Percentiles rank a stretch among this genome's conserved stretches.
These are phyloP conservation scores for Campylomormyrus tamandua DNA, from an alignment of 2,113 vertebrate species.

Conservation along the genomic window DNA sequence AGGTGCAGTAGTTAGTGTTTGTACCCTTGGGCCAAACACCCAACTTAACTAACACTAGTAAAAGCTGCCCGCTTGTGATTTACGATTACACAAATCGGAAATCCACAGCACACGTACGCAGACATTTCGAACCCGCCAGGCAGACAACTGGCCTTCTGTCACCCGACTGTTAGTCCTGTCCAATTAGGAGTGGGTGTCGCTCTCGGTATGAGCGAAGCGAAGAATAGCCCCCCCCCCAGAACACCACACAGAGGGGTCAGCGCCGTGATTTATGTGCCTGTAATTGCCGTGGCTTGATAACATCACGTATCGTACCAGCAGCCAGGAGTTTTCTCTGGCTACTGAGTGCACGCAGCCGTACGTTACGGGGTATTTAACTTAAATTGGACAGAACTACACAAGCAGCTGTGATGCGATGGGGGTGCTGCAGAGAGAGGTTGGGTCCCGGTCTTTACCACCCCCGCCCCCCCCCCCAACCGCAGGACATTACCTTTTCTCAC, in stretches of 20 bases:
- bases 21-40: neutral
- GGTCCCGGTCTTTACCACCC: conserved; percentile 19
- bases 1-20: neutral
- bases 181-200: neutral
- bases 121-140: neutral
- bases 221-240: neutral
- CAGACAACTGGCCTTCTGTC: neutral
- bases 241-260: conserved; percentile 14
- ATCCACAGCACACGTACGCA: neutral
- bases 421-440: conserved; percentile 29
- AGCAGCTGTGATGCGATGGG: conserved; percentile 39
- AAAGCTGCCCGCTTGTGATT: neutral
- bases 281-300: conserved; percentile 30
- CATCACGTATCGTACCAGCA: conserved; percentile 27
- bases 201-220: neutral
- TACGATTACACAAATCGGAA: neutral
- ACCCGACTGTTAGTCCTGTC: neutral
- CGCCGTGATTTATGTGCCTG: conserved; percentile 29
- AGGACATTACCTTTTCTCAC: neutral
- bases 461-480: neutral
- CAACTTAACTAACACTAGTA: neutral
- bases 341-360: conserved; percentile 36
- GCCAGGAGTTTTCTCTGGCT: conserved; percentile 39
- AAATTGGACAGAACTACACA: conserved; percentile 51
- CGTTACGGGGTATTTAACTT: conserved; percentile 51